Conservation (phyloP, 92 coral and sea anemone genomes). For the Porites lobata region DNA sequence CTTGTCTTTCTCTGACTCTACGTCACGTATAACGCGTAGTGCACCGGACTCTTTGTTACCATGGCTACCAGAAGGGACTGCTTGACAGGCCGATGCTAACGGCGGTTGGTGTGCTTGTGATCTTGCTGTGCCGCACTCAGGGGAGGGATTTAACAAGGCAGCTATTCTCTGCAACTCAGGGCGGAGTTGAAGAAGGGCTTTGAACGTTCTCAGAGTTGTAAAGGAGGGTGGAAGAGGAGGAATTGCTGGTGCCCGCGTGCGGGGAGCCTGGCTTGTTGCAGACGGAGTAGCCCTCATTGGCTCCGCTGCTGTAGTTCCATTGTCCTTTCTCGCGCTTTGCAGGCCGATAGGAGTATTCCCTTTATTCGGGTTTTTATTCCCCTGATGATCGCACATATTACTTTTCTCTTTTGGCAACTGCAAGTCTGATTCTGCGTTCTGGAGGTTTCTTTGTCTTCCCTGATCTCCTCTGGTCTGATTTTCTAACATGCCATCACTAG, state of each 20-base stretch:
- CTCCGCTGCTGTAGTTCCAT: not conserved
- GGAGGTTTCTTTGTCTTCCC: not conserved
- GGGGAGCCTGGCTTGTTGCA: conserved; percentile 22
- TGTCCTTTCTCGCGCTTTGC: not conserved
- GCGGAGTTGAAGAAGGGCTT: conserved; percentile 63
- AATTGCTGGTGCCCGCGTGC: conserved; percentile 67
- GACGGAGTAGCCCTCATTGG: not conserved
- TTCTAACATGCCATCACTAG: not conserved
- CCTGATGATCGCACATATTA: no score
- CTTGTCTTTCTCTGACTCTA: not conserved
- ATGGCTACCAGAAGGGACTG: not conserved
- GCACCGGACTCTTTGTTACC: conserved; percentile 8
- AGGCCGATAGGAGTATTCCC: not conserved
- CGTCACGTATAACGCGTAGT: not conserved
- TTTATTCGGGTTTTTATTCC: not conserved
- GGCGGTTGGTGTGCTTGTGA: not conserved
- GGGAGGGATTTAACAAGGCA: conserved; percentile 32
- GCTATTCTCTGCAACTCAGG: conserved; percentile 78
- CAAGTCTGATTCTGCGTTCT: not conserved
- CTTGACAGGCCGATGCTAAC: conserved; percentile 6
- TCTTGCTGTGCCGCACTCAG: not conserved
- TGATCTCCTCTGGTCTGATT: not conserved
- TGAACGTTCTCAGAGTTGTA: conserved; percentile 83
- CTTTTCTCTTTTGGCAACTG: not conserved
- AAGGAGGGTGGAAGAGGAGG: conserved; percentile 95